These are phyloP conservation scores for Ferdinandea cuprea DNA, from an alignment of 2,888 invertebrate species.

Conservation along the genomic window DNA sequence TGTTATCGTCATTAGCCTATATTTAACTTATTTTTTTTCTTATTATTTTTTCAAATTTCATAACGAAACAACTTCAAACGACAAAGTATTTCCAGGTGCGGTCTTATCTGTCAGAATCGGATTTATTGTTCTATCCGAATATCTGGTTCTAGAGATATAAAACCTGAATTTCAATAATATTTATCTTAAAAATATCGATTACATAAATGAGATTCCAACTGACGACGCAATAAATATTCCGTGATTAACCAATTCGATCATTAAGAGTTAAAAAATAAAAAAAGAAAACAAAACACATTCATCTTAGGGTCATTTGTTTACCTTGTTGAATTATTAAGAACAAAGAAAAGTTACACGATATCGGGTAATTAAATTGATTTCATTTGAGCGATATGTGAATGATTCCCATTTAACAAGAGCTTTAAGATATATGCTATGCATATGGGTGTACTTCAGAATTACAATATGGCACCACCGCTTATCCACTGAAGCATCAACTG, in stretches of 20 bases:
- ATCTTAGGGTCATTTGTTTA: constrained; percentile 25
- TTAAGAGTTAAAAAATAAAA: background rate
- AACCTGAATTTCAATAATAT: constrained; percentile 34
- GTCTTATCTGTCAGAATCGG: constrained; percentile 40
- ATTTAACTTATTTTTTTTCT: no score
- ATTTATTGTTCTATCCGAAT: constrained; percentile 25
- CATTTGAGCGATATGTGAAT: constrained; percentile 38
- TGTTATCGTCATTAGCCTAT: no score
- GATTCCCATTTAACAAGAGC: background rate
- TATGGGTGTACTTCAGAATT: constrained; percentile 15
- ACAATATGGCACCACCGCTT: constrained; percentile 40
- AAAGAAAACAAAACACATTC: constrained; percentile 31
- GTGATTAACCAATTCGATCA: constrained; percentile 36
- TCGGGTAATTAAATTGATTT: constrained; percentile 68
- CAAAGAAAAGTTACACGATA: constrained; percentile 16
- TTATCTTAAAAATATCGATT: constrained; percentile 55
- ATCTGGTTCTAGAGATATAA: constrained; percentile 25
- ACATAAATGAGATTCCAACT: constrained; percentile 42
- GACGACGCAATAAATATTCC: constrained; percentile 43
- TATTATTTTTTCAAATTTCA: background rate
- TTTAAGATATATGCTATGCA: no score
- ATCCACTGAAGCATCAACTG: constrained; percentile 52
- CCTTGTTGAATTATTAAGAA: background rate
- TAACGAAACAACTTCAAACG: background rate
- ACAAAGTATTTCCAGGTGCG: constrained; percentile 14